These are phyloP conservation scores for Chelonia mydas DNA, from an alignment of 2,797 vertebrate species.

Conservation along the genomic window DNA sequence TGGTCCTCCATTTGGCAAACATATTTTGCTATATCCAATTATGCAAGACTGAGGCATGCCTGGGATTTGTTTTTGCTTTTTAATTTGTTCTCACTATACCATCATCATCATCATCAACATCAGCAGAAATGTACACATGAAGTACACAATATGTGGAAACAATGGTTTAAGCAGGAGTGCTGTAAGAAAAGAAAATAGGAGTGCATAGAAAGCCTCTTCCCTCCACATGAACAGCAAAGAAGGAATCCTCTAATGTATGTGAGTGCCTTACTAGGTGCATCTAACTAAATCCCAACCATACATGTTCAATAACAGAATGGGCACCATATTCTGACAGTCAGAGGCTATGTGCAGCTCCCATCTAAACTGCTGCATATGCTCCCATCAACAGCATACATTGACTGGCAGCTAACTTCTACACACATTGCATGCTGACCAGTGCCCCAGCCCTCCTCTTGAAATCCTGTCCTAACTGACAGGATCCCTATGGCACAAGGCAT, in stretches of 20 bases:
- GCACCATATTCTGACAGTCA: neutral
- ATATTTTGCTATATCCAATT: neutral
- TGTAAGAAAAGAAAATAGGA: neutral
- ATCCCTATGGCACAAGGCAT: neutral
- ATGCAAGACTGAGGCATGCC: neutral
- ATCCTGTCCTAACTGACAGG: neutral
- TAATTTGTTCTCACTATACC: neutral
- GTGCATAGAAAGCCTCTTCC: neutral
- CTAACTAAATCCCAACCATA: neutral
- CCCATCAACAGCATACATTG: neutral
- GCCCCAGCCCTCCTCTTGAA: neutral
- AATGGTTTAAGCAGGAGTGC: neutral
- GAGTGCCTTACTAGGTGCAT: neutral
- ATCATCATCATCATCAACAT: neutral
- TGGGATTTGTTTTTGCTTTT: neutral
- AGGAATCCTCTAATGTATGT: fast-evolving
- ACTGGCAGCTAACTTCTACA: neutral
- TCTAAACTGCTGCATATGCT: neutral
- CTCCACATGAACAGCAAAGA: neutral
- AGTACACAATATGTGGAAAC: neutral
- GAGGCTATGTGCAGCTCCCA: neutral
- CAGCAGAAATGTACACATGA: neutral
- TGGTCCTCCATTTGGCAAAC: neutral
- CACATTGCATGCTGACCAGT: neutral
- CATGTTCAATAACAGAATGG: neutral